Evolutionary conservation across 2,888 invertebrate species (phyloP), one percentile per base, ranked within the genome.

Genomic region (Thereva unica): DNA sequence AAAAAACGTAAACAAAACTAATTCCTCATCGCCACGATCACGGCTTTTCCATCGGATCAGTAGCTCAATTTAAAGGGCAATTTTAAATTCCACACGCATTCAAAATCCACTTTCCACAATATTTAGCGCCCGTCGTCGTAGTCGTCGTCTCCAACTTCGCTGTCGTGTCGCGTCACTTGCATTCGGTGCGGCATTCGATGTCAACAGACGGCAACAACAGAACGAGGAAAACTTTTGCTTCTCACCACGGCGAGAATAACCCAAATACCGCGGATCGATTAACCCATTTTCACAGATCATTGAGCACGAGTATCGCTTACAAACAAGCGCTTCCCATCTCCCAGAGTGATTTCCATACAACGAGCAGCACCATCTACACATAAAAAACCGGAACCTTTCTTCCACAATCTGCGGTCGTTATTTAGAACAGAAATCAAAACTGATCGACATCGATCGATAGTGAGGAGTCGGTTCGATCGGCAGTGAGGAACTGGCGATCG

Each of bases 221-320:
- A 23, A 23, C 2, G 23, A 49, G 41, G 61, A 61, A 45, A 50
- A 61, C 61, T 50, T 61, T 61, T 61, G 50, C 53, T 53, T 35
- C 52, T 53, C 64, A 55, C 52, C 45, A 42, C 64, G 9, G 5
- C 37, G 54, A 47, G 12, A 54, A 45, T 55, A 64, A 64, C 64
- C 64, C 53, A 64, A 64, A 64, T 64, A 55, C 64, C 12, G 38
- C 12, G 40, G 54, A 45, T 55, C 55, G 54, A 64, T 64, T 64
- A 55, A 64, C 64, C 64, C 54, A 64, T 64, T 64, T 64, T 54
- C 45, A 45, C 45, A 37, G 44, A 55, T 55, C 42, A 42, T n/a
- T 10, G 7, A 53, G 52, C 34, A 45, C 42, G 53, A 52, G 53
- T 52, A 64, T 64, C 64, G 50, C 44, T 53, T 64, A 44, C 49